Evolutionary conservation across 2,113 vertebrate genomes (phyloP), one percentile per base, ranked within the genome.

Genomic region (Theristicus caerulescens): DNA sequence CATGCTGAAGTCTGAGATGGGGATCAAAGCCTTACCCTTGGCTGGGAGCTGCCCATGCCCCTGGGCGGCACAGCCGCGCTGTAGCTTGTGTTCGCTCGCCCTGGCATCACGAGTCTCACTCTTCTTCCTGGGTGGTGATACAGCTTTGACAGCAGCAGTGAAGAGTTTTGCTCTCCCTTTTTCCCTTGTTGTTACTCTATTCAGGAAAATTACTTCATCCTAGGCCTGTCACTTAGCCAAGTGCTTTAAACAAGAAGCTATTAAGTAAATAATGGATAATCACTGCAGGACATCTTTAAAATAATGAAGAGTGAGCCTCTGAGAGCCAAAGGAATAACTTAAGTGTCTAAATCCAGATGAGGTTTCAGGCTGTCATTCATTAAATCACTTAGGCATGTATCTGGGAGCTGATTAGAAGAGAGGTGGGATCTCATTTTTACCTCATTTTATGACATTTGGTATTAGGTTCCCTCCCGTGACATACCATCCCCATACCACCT

Each of bases 201-300:
- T 42, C 26, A 13, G 55, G 44, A 34, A 92, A 74, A 79, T 91
- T 25, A 55, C 44, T 80, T 76, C 57, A 87, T 73, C 54, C 55
- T 65, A 52, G 59, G 27, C 51, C 67, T 84, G 61, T 74, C n/a
- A 36, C 71, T 86, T 70, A 42, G 62, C 55, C 62, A 70, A 81
- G 57, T 42, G 74, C 62, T 85, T 84, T 92, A 85, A 88, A 80
- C 49, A 76, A 84, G 72, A 69, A 87, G 22, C n/a, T 70, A 70
- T 92, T 88, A 88, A 88, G 51, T 81, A 88, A 94, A 65, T 80
- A 92, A 81, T 76, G 40, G 66, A 69, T 94, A 84, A 88, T 80
- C 62, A 85, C 57, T 52, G 16, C 69, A 88, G 62, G 64, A 70
- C 51, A 65, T 59, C 62, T 92, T 88, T 52, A 54, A 88, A 88